Conservation (phyloP, 2,888 invertebrate genomes). For the Netelia fuscicornis region DNA sequence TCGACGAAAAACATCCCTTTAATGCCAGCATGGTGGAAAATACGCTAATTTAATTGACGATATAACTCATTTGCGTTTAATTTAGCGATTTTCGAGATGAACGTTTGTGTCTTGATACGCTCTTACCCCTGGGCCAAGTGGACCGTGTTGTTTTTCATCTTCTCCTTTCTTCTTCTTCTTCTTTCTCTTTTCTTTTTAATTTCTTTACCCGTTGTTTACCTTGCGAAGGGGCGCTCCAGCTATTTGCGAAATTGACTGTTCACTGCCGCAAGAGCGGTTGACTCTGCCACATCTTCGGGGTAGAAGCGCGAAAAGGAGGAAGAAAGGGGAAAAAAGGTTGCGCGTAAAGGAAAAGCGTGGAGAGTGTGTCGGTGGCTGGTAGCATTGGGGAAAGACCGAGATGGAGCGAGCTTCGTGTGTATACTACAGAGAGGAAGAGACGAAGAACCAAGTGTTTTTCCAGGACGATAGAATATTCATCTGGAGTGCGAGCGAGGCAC, state of each 20-base stretch:
- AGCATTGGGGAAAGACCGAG: constrained; percentile 20
- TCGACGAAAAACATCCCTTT: no score
- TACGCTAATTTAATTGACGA: no score
- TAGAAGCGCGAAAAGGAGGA: constrained; percentile 20
- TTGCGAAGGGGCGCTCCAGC: neutral
- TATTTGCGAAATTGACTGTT: constrained; percentile 54
- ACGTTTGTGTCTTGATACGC: no score
- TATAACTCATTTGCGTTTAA: no score
- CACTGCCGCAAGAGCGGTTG: constrained; percentile 53
- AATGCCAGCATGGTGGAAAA: no score
- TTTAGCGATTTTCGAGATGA: no score
- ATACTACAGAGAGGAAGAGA: constrained; percentile 25
- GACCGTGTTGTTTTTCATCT: neutral
- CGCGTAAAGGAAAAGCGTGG: constrained; percentile 40
- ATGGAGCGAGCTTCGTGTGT: constrained; percentile 43
- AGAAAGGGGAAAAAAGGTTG: neutral
- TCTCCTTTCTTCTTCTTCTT: constrained; percentile 4
- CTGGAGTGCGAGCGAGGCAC: constrained; percentile 50
- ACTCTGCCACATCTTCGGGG: constrained; percentile 19
- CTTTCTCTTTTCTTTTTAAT: neutral
- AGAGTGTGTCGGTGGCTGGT: constrained; percentile 11
- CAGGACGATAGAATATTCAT: constrained; percentile 68
- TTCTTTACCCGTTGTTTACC: neutral
- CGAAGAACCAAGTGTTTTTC: constrained; percentile 62
- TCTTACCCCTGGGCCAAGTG: no score